These are phyloP conservation scores for Acanthurus leucopareius DNA, from an alignment of 2,797 vertebrate species.

Conservation along the genomic window DNA sequence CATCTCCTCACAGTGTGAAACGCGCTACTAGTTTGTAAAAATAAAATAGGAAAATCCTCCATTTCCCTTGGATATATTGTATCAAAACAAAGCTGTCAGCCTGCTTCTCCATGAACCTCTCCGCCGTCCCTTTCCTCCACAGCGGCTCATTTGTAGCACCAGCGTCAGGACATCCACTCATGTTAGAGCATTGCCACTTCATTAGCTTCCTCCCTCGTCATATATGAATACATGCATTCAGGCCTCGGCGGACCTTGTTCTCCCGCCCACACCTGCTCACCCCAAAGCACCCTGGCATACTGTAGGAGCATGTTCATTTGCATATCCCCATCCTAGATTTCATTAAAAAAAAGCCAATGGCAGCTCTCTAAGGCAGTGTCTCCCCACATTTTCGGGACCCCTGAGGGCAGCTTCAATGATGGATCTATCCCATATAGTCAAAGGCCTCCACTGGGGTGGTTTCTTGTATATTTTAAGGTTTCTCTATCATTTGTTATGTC, in stretches of 20 bases:
- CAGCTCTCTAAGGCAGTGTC: conserved; percentile 48
- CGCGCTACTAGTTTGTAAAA: conserved; percentile 48
- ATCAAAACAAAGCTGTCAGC: conserved; percentile 62
- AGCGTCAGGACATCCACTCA: conserved; percentile 65
- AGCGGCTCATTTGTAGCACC: conserved; percentile 75
- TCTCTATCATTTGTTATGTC: conserved; percentile 49
- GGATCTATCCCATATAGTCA: conserved; percentile 63
- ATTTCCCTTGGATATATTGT: conserved; percentile 47
- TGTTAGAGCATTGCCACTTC: conserved; percentile 73
- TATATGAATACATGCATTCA: conserved; percentile 25
- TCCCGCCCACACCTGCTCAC: conserved; percentile 67
- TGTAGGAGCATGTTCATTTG: conserved; percentile 60
- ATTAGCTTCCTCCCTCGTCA: conserved; percentile 72
- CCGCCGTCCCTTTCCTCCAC: conserved; percentile 41
- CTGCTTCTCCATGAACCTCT: conserved; percentile 15
- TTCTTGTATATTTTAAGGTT: conserved; percentile 59
- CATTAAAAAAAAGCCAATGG: conserved; percentile 58
- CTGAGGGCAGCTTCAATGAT: conserved; percentile 61
- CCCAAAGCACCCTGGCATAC: conserved; percentile 58
- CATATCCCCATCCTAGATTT: conserved; percentile 68
- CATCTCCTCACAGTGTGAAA: conserved; percentile 33
- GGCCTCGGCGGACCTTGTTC: conserved; percentile 59
- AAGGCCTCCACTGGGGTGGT: conserved; percentile 43
- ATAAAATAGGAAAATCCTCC: conserved; percentile 34
- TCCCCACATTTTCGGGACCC: conserved; percentile 45